These are phyloP conservation scores for Dasysyrphus albostriatus DNA, from an alignment of 2,888 invertebrate species.

Conservation along the genomic window DNA sequence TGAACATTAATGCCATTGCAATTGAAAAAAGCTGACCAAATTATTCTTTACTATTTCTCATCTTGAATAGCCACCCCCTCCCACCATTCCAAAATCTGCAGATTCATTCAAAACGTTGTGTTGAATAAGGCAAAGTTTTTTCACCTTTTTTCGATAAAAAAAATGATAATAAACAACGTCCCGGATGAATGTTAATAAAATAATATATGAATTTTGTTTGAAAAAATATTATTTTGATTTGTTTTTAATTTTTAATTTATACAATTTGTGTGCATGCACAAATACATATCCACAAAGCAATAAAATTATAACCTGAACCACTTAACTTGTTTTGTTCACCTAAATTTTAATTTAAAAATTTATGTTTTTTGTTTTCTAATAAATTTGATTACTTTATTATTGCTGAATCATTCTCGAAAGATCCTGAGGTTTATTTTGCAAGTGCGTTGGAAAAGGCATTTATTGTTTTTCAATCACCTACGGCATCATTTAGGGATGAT, in stretches of 20 bases:
- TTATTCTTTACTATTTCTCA: no score
- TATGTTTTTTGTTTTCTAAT: not conserved
- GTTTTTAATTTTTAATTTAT: constrained; percentile 11
- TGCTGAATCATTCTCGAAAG: not conserved
- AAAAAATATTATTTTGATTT: constrained; percentile 10
- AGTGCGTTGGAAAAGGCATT: not conserved
- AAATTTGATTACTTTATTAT: constrained; percentile 7
- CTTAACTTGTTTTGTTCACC: constrained; percentile 23
- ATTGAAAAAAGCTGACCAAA: no score
- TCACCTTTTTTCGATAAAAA: no score
- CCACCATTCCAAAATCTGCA: no score
- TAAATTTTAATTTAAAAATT: constrained; percentile 1
- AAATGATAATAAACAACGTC: constrained; percentile 14
- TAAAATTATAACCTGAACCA: not conserved
- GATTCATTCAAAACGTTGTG: no score
- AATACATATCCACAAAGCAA: not conserved
- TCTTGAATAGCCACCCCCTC: no score
- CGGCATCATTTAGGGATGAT: not conserved
- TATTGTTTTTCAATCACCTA: not conserved
- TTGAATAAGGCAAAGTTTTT: no score
- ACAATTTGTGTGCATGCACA: not conserved
- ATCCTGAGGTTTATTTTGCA: not conserved
- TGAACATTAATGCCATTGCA: no score
- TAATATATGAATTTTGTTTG: not conserved
- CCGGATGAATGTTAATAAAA: not conserved